A percentile compares a stretch with the other conserved stretches of the same genome.
Evolutionary conservation across 2,888 invertebrate genomes (phyloP).

Genomic region (Thumatha senex): DNA sequence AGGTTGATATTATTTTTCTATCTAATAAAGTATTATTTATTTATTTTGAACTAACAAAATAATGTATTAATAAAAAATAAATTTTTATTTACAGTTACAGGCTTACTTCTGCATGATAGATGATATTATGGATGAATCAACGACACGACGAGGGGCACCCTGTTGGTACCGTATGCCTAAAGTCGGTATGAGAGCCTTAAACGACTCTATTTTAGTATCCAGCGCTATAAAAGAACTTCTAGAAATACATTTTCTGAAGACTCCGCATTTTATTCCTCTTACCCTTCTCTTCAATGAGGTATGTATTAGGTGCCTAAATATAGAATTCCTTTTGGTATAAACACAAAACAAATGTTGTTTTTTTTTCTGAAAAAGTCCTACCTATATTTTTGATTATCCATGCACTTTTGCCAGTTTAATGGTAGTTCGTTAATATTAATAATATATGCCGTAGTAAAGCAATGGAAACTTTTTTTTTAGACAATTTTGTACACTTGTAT

Average conservation of each 20-base stretch:
- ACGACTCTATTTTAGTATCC: conserved; percentile 93
- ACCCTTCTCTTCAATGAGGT: conserved; percentile 92
- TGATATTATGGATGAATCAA: conserved; percentile 95
- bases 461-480: conserved; percentile 35
- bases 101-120: conserved; percentile 91
- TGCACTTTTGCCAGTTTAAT: no score
- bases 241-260: conserved; percentile 87
- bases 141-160: conserved; percentile 91
- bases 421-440: no score
- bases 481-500: conserved; percentile 85
- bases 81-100: conserved; percentile 86
- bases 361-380: no score
- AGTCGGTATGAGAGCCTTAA: conserved; percentile 90
- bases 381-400: no score
- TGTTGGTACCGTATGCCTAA: conserved; percentile 94
- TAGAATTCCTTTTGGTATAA: no score
- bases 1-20: no score
- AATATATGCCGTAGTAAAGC: no score
- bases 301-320: conserved; percentile 11
- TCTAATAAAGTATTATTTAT: no score
- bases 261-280: conserved; percentile 88
- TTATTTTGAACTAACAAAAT: no score
- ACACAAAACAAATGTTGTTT: no score
- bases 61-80: no score
- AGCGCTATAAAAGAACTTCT: conserved; percentile 88